Evolutionary conservation across 2,113 vertebrate species (phyloP), one percentile per base, ranked within the genome.

Genomic region (Tychaedon coryphoeus): DNA sequence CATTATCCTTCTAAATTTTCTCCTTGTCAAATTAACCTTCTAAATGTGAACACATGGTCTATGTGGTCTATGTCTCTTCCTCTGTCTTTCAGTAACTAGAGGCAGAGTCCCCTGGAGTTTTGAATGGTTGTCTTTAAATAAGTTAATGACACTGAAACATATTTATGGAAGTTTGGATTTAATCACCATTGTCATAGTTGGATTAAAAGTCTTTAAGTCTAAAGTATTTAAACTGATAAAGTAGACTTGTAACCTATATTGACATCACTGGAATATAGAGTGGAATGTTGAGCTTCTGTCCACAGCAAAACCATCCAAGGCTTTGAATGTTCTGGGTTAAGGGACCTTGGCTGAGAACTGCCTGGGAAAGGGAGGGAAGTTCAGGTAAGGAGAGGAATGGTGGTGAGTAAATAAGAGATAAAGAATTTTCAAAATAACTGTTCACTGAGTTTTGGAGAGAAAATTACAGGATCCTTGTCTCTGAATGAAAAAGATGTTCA

Each of bases 21-120:
- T 91, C n/a, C 17, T 84, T 81, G 42, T 60, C 69, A 77, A 24
- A 70, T 74, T 31, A 54, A 54, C 34, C 47, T 70, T 42, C 47
- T 47, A 36, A 85, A 57, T 1, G 1, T 2, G 2, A 73, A 71
- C 60, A 42, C 1, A 6, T n/a, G n/a, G n/a, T n/a, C n/a, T n/a
- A 13, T 12, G 22, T 9, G 43, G 47, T 25, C 58, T 0, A 0
- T 31, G 8, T 87, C 50, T 58, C 57, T 75, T 50, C 47, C 50
- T 80, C 47, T 56, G 22, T 23, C 50, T 80, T 80, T 77, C 60
- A 64, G 53, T 43, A 87, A 57, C 9, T 12, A 10, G 20, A 77
- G 40, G 43, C 47, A 81, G 73, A 72, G 64, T 56, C 22, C 72
- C 53, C 38, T 75, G 4, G 24, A 81, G 24, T 36, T 81, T 33